Percentiles rank a stretch among this genome's conserved stretches.
phyloP scores from a whole-genome alignment of 2,888 invertebrate genomes.

The Hemicrepidius hirtus region DNA sequence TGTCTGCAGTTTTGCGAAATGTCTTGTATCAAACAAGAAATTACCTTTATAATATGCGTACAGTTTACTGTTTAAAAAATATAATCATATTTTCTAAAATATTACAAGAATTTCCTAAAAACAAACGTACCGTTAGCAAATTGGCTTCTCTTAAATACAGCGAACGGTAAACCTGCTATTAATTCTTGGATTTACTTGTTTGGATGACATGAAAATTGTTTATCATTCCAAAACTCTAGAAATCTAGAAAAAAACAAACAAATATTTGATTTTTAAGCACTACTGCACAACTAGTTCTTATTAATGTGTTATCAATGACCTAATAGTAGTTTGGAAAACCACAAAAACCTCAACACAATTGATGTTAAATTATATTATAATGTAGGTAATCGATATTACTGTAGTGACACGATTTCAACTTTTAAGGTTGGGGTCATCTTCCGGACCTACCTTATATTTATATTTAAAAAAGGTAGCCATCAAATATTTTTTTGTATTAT shows the following conservation, averaged over 20 bases:
- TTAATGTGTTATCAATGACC: too few species aligned
- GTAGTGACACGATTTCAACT: too few species aligned
- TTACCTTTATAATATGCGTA: constrained; percentile 6
- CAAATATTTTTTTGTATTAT: too few species aligned
- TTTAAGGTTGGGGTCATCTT: too few species aligned
- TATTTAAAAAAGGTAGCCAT: too few species aligned
- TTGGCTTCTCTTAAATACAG: constrained; percentile 22
- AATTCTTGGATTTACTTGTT: constrained; percentile 19
- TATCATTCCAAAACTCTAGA: not conserved
- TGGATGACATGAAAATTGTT: constrained; percentile 17
- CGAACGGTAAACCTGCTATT: constrained; percentile 15
- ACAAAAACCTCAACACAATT: too few species aligned
- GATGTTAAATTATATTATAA: too few species aligned
- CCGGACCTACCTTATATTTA: too few species aligned
- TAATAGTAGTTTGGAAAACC: too few species aligned
- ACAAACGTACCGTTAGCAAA: constrained; percentile 16
- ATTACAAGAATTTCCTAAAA: not conserved
- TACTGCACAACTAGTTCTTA: too few species aligned
- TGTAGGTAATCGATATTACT: too few species aligned
- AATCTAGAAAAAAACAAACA: not conserved
- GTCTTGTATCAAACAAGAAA: constrained; percentile 1
- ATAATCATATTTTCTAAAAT: constrained; percentile 8
- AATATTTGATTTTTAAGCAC: too few species aligned
- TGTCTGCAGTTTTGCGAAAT: constrained; percentile 18
- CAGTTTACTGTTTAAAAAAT: constrained; percentile 9